phyloP scores from a whole-genome alignment of 2,888 invertebrate genomes.

The Brachyptera risi region DNA sequence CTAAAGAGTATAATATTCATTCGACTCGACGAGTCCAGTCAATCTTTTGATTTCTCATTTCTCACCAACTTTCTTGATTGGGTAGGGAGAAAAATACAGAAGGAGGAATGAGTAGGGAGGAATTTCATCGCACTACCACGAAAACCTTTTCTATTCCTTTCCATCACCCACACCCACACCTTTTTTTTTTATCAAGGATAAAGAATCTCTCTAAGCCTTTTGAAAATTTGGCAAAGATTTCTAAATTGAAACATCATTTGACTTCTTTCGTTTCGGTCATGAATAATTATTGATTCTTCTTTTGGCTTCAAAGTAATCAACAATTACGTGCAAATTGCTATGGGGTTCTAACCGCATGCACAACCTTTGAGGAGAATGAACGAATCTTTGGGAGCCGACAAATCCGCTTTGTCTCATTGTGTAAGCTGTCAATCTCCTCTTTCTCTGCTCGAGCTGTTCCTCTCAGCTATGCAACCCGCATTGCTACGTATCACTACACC shows the following conservation, averaged over 20 bases:
- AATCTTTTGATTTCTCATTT: constrained; percentile 10
- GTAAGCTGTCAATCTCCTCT: constrained; percentile 13
- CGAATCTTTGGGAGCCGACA: neutral
- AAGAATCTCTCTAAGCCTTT: constrained; percentile 20
- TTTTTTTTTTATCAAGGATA: constrained; percentile 14
- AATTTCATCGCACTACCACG: neutral
- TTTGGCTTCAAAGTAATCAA: constrained; percentile 21
- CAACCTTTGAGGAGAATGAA: neutral
- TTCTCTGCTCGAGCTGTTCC: neutral
- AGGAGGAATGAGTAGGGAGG: neutral
- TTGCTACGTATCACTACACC: neutral
- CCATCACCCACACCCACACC: constrained; percentile 10
- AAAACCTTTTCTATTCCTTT: constrained; percentile 11
- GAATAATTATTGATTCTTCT: constrained; percentile 26
- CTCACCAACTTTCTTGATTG: constrained; percentile 4
- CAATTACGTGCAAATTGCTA: constrained; percentile 20
- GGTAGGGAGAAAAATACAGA: neutral
- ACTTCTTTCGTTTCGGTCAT: constrained; percentile 21
- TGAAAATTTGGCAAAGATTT: constrained; percentile 25
- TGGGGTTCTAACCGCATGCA: constrained; percentile 5
- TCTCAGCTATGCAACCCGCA: neutral
- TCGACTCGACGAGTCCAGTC: constrained; percentile 9
- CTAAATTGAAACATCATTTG: constrained; percentile 27
- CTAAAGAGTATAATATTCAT: neutral
- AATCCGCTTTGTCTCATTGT: constrained; percentile 17